These are phyloP conservation scores for Oceanites oceanicus DNA, from an alignment of 2,113 vertebrate genomes.

Conservation along the genomic window DNA sequence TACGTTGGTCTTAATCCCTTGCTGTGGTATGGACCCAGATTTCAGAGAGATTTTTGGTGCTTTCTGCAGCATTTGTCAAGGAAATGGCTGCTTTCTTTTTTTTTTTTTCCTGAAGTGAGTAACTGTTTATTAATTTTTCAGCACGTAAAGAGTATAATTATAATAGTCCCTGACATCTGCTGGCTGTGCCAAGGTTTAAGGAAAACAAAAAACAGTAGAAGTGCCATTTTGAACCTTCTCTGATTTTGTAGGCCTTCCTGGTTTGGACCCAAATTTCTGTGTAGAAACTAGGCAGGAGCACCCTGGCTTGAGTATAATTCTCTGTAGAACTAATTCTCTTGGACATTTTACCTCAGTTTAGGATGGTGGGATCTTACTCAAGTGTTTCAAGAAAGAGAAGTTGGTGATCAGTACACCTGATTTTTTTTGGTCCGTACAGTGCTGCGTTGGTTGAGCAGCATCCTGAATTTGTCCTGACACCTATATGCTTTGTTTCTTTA, in stretches of 20 bases:
- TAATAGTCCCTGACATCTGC: slow-evolving; percentile 62
- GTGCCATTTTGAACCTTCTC: not conserved
- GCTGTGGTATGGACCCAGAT: not conserved
- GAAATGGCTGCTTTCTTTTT: slow-evolving; percentile 27
- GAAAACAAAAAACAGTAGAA: slow-evolving; percentile 8
- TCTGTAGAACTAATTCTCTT: not conserved
- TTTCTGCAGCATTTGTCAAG: slow-evolving; percentile 40
- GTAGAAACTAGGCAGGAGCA: not conserved
- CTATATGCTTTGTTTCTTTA: slow-evolving; percentile 26
- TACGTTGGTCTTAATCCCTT: not conserved
- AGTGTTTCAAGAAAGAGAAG: not conserved
- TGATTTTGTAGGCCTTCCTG: not conserved
- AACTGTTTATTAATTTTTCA: slow-evolving; percentile 71
- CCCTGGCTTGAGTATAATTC: not conserved
- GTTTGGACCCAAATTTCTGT: not conserved
- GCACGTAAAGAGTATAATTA: slow-evolving; percentile 61
- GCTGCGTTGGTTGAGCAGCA: not conserved
- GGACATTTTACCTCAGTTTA: not conserved
- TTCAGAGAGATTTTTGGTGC: not conserved
- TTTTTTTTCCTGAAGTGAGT: slow-evolving; percentile 22
- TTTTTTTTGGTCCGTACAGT: not conserved
- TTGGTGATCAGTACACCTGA: not conserved
- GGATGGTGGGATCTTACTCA: not conserved
- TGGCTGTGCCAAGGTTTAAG: slow-evolving; percentile 55
- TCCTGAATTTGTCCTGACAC: slow-evolving; percentile 1